These are phyloP conservation scores for Ariolimax columbianus DNA, from an alignment of 2,888 invertebrate genomes.

Conservation along the genomic window DNA sequence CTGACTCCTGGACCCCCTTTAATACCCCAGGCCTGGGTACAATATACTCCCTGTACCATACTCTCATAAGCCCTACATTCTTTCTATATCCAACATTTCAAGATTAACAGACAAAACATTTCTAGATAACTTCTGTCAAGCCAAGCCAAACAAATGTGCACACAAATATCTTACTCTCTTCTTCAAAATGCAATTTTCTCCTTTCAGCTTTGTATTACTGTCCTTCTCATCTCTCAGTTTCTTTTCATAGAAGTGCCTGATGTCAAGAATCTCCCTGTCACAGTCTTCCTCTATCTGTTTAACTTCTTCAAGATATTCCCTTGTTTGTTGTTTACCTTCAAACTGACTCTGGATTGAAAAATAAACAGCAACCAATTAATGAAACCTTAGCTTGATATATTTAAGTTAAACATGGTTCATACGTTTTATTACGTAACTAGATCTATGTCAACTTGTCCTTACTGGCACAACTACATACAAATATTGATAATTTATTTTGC, in stretches of 20 bases:
- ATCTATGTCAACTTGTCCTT: too few relatives aligned
- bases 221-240: slow-evolving; percentile 87
- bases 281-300: slow-evolving; percentile 90
- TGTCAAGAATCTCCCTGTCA: slow-evolving; percentile 89
- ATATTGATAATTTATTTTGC: too few relatives aligned
- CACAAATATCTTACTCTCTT: slow-evolving; percentile 80
- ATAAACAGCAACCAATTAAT: too few relatives aligned
- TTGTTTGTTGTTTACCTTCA: slow-evolving; percentile 83
- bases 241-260: slow-evolving; percentile 86
- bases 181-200: slow-evolving; percentile 90
- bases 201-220: slow-evolving; percentile 87
- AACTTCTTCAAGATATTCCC: slow-evolving; percentile 87
- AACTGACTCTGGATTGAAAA: slow-evolving; percentile 82
- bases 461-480: too few relatives aligned
- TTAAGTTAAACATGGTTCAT: too few relatives aligned
- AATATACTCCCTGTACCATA: too few relatives aligned
- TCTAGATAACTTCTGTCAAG: too few relatives aligned
- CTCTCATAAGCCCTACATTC: not conserved
- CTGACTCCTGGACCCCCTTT: too few relatives aligned
- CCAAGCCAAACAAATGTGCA: not conserved
- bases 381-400: too few relatives aligned
- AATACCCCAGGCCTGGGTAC: too few relatives aligned
- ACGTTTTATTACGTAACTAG: too few relatives aligned
- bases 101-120: not conserved
- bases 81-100: not conserved